A percentile compares a stretch with the other conserved stretches of the same genome.
Evolutionary conservation across 1,140 invertebrate genomes (phyloP).

Genomic region (Ostrea edulis): DNA sequence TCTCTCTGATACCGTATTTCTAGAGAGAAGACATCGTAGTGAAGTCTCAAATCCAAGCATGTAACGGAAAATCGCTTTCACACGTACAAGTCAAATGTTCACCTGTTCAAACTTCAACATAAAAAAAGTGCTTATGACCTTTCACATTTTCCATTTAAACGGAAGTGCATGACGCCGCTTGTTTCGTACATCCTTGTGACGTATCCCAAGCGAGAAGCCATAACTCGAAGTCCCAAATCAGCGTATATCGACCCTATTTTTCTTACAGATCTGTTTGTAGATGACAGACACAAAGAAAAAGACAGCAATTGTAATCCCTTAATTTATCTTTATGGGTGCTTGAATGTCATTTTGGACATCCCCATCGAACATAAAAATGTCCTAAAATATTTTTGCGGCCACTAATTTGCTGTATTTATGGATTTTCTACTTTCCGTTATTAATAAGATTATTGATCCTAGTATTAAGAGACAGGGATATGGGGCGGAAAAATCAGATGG

Average conservation of each 20-base stretch:
- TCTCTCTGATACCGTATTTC: too few relatives aligned
- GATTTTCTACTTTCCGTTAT: constrained; percentile 21
- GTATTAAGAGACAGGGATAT: neutral
- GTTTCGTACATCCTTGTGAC: neutral
- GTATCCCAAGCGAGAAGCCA: neutral
- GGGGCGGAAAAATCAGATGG: neutral
- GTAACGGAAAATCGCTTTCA: too few relatives aligned
- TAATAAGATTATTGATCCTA: constrained; percentile 7
- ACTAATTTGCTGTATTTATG: constrained; percentile 5
- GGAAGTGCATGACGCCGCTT: neutral
- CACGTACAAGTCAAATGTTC: too few relatives aligned
- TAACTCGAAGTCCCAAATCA: neutral
- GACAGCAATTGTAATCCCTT: constrained; percentile 11
- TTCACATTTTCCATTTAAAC: neutral
- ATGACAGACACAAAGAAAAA: constrained; percentile 18
- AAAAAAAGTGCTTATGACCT: neutral
- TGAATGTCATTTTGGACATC: constrained; percentile 25
- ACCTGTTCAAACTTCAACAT: too few relatives aligned
- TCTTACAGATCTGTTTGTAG: neutral
- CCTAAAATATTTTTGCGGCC: constrained; percentile 24
- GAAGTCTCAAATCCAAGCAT: too few relatives aligned
- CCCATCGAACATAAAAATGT: constrained; percentile 25
- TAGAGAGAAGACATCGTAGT: too few relatives aligned
- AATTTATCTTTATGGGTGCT: constrained; percentile 16
- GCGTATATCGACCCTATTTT: neutral